A percentile compares a stretch with the other conserved stretches of the same genome.
Conservation (phyloP, 2,888 invertebrate species). For the Teinopalpus imperialis region DNA sequence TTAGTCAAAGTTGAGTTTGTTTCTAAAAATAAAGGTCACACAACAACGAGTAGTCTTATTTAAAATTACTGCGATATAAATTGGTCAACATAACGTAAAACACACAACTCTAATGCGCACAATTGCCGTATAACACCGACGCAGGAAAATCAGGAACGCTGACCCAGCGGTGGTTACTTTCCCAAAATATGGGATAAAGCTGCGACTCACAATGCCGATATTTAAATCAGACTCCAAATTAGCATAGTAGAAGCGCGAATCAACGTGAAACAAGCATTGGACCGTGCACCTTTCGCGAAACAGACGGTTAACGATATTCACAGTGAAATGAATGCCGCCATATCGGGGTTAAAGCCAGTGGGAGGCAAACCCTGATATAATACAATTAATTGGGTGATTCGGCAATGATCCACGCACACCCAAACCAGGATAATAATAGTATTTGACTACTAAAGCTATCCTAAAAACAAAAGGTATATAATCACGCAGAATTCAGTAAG, state of each 20-base stretch:
- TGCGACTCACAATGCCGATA: conserved; percentile 14
- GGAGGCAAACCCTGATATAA: conserved; percentile 16
- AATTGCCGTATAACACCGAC: background rate
- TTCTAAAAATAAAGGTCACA: too few relatives aligned
- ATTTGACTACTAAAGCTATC: background rate
- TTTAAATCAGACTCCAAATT: conserved; percentile 23
- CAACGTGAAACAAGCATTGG: background rate
- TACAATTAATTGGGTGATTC: conserved; percentile 22
- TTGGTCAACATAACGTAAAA: background rate
- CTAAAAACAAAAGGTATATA: background rate
- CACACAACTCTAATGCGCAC: background rate
- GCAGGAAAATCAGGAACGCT: background rate
- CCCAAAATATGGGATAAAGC: conserved; percentile 9
- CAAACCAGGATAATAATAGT: conserved; percentile 7
- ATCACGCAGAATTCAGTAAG: background rate
- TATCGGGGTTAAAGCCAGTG: conserved; percentile 8
- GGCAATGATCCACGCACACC: background rate
- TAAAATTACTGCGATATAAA: too few relatives aligned
- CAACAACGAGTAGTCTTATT: too few relatives aligned
- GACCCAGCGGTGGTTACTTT: conserved; percentile 3
- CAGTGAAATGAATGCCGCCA: conserved; percentile 7
- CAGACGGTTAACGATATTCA: background rate
- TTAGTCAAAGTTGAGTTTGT: too few relatives aligned
- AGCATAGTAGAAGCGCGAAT: conserved; percentile 23
- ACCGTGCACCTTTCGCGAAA: background rate